phyloP scores from a whole-genome alignment of 2,113 vertebrate genomes.

The Silurus meridionalis region DNA sequence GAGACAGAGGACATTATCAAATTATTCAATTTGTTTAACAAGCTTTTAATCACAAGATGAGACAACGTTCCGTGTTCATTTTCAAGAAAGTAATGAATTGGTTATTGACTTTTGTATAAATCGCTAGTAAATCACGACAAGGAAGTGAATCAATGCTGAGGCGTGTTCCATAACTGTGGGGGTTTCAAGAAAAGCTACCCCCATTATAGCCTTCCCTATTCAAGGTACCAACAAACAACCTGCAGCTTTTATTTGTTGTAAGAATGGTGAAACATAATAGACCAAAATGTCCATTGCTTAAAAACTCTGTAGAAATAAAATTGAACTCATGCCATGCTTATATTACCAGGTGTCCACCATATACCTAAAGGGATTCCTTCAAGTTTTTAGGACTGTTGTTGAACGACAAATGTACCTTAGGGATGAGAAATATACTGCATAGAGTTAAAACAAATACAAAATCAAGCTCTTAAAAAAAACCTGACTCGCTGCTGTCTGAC shows the following conservation, averaged over 20 bases:
- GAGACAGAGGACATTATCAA: constrained; percentile 27
- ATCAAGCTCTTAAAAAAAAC: too few species aligned
- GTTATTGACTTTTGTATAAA: not conserved
- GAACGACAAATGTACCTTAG: too few species aligned
- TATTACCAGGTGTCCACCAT: not conserved
- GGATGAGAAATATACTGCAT: not conserved
- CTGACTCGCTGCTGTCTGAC: not conserved
- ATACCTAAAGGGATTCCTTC: not conserved
- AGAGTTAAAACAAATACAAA: not conserved
- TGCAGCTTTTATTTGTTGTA: too few species aligned
- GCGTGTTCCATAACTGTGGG: not conserved
- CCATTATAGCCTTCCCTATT: too few species aligned
- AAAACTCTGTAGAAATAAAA: too few species aligned
- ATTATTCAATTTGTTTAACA: not conserved
- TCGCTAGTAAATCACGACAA: not conserved
- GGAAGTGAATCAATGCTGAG: not conserved
- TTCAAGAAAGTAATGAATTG: not conserved
- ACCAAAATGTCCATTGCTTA: too few species aligned
- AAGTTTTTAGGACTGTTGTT: not conserved
- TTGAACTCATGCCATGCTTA: not conserved
- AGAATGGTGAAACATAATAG: too few species aligned
- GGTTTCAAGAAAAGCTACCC: too few species aligned
- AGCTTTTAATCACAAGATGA: not conserved
- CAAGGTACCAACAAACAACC: too few species aligned
- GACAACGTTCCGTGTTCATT: not conserved